phyloP scores from a whole-genome alignment of 2,113 vertebrate genomes.

The Tachysurus fulvidraco region DNA sequence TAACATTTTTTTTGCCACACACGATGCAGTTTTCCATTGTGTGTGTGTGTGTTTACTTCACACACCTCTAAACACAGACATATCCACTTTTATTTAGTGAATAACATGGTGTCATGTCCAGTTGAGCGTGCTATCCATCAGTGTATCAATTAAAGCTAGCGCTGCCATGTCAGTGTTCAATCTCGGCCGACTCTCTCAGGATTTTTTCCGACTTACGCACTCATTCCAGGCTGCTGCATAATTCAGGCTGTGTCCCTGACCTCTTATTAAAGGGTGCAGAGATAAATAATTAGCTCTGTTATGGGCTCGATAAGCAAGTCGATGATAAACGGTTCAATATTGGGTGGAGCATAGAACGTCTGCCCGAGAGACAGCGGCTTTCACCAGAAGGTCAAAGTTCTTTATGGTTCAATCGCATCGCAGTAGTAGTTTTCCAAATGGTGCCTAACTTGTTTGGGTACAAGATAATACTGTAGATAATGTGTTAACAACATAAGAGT shows the following conservation, averaged over 20 bases:
- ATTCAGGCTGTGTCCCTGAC: conserved; percentile 21
- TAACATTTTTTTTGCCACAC: background rate
- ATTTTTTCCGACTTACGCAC: background rate
- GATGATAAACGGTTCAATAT: conserved; percentile 21
- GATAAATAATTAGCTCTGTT: conserved; percentile 23
- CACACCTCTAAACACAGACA: background rate
- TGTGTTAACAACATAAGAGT: background rate
- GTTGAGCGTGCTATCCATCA: conserved; percentile 3
- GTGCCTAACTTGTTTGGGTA: background rate
- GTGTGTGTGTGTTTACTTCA: background rate
- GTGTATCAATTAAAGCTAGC: background rate
- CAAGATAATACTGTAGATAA: background rate
- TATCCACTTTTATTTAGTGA: background rate
- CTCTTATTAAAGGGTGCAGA: conserved; percentile 20
- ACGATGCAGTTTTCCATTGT: background rate
- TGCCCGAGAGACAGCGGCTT: background rate
- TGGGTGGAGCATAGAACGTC: background rate
- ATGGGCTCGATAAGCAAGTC: background rate
- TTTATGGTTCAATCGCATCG: background rate
- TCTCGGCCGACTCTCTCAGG: background rate
- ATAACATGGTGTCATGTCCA: conserved; percentile 16
- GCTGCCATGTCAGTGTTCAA: background rate
- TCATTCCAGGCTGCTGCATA: conserved; percentile 20
- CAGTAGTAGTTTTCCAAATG: background rate
- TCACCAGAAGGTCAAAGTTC: background rate